A percentile compares a stretch with the other conserved stretches of the same genome.
phyloP scores from a whole-genome alignment of 2,113 vertebrate species.

The Andinoacara biseriatus region DNA sequence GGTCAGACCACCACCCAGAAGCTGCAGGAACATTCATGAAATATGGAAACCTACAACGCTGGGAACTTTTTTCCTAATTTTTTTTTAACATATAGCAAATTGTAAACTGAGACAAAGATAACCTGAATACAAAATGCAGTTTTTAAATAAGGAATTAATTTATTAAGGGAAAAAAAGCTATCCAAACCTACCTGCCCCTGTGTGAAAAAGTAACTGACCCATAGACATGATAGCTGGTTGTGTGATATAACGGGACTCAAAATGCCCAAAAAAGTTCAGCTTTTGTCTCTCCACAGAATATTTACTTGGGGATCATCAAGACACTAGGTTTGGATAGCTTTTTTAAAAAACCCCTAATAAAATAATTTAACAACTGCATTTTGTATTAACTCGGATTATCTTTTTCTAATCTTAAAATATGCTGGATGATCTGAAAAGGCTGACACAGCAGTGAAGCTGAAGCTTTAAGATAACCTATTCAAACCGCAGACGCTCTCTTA shows the following conservation, averaged over 20 bases:
- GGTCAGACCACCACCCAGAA: neutral
- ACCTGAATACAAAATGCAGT: neutral
- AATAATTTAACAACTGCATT: neutral
- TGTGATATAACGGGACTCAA: too few relatives aligned
- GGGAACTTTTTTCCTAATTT: neutral
- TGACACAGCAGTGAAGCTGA: neutral
- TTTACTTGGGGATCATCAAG: too few relatives aligned
- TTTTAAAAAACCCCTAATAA: rapidly evolving
- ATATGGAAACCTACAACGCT: neutral
- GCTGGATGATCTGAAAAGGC: neutral
- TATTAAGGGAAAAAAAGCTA: too few relatives aligned
- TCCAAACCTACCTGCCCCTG: too few relatives aligned
- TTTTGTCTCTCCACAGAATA: too few relatives aligned
- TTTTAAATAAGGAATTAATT: too few relatives aligned
- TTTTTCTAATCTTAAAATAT: neutral
- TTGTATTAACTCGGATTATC: neutral
- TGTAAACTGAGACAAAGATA: neutral
- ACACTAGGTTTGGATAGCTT: neutral
- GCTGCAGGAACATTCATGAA: neutral
- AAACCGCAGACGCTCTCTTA: neutral
- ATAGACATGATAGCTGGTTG: too few relatives aligned
- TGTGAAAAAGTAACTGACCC: too few relatives aligned
- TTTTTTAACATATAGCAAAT: neutral
- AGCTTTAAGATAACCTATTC: neutral
- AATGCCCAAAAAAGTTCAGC: too few relatives aligned